Evolutionary conservation across 2,797 vertebrate species (phyloP), one percentile per base, ranked within the genome.

Genomic region (Eurystomus glaucurus): DNA sequence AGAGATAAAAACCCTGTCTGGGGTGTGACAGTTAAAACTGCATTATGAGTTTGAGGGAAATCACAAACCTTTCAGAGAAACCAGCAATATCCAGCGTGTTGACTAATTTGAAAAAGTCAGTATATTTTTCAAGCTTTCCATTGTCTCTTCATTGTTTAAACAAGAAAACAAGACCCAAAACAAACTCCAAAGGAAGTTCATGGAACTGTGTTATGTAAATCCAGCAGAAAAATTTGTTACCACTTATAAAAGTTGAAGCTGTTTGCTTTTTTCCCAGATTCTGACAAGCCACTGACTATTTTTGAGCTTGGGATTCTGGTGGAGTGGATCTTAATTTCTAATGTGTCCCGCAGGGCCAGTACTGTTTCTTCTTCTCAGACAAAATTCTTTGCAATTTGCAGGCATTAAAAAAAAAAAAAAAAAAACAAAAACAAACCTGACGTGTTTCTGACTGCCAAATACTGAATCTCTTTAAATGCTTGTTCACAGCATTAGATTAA

Each of bases 91-190:
- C 26, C 84, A 33, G 5, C 52, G 45, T 74, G 48, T 65, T 91
- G 82, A 68, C 48, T 74, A 35, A 85, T 85, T 43, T 61, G 65
- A 75, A 79, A 76, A 94, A 23, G 3, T 65, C 35, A 5, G n/a
- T 37, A 14, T 57, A 37, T 72, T 76, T 64, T 91, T 64, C 28
- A 23, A 45, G 20, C 18, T 77, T 91, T 68, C 50, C 22, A 54
- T 83, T 94, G 57, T 79, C 29, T 83, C 88, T 87, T 90, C 51
- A 19, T 28, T 79, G 41, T 70, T 46, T 50, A 75, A 93, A 68
- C 28, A 92, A 74, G 68, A 64, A 94, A 80, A 87, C 11, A 93
- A 85, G 55, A 83, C 33, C 5, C 13, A 54, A 87, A 85, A 51
- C 20, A 79, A 90, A 84, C 48, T 66, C 41, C 19, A 58, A n/a